Percentiles rank a stretch among this genome's conserved stretches.
These are phyloP conservation scores for Gryllus longicercus DNA, from an alignment of 2,888 invertebrate species.

Conservation along the genomic window DNA sequence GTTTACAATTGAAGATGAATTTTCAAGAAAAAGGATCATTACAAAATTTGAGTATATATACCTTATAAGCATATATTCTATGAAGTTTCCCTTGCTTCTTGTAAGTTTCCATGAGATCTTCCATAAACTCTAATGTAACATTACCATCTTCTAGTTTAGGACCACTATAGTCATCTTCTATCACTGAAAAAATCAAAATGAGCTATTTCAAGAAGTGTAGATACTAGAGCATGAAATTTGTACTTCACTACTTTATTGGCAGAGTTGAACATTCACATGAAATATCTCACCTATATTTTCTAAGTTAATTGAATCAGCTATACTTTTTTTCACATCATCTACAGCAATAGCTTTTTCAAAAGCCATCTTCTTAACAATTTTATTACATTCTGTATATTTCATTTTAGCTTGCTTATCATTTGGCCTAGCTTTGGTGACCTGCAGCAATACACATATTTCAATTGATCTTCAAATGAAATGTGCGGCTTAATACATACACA, in stretches of 20 bases:
- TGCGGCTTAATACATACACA: background rate
- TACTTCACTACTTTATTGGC: constrained; percentile 11
- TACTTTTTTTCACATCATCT: constrained; percentile 80
- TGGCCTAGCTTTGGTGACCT: constrained; percentile 89
- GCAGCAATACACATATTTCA: constrained; percentile 39
- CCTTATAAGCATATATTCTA: constrained; percentile 95
- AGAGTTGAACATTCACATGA: constrained; percentile 21
- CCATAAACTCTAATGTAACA: constrained; percentile 86
- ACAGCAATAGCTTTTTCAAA: constrained; percentile 96
- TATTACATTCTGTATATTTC: constrained; percentile 91
- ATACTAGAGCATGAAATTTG: too few species aligned
- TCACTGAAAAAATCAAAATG: constrained; percentile 57
- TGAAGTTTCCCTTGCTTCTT: constrained; percentile 90
- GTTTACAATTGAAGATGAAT: background rate
- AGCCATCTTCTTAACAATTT: constrained; percentile 90
- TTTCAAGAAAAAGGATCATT: background rate
- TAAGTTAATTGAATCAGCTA: constrained; percentile 84
- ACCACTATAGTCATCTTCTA: constrained; percentile 92
- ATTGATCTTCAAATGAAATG: background rate
- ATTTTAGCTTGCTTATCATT: constrained; percentile 90
- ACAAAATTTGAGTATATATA: constrained; percentile 44
- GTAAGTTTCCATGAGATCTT: constrained; percentile 83
- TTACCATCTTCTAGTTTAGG: constrained; percentile 83
- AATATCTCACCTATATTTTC: constrained; percentile 80
- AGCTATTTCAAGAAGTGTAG: constrained; percentile 20